Conservation (phyloP, 2,888 invertebrate genomes). For the Drosophila mimica region DNA sequence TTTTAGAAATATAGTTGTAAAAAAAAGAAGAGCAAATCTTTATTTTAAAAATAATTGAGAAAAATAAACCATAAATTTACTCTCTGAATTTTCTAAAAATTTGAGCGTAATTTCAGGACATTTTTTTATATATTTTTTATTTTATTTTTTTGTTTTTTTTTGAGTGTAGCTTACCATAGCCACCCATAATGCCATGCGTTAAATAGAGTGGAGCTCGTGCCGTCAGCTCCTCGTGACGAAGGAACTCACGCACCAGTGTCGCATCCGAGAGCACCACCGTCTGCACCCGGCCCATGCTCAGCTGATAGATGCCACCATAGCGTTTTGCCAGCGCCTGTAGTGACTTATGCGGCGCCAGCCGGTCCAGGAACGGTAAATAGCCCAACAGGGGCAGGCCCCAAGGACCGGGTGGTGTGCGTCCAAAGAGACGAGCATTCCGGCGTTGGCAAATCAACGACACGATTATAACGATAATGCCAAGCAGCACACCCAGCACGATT, state of each 20-base stretch:
- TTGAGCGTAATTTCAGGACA: background rate
- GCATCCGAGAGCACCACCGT: conserved; percentile 92
- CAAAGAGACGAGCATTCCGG: conserved; percentile 57
- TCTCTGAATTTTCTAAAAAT: background rate
- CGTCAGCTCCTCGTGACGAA: conserved; percentile 90
- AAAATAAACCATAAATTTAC: background rate
- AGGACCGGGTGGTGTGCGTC: conserved; percentile 89
- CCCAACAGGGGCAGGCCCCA: conserved; percentile 91
- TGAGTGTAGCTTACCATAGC: conserved; percentile 90
- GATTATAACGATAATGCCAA: conserved; percentile 29
- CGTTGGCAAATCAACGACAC: conserved; percentile 59
- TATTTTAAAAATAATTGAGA: background rate
- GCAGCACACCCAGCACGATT: conserved; percentile 31
- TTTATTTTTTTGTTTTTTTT: no score
- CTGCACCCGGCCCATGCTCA: conserved; percentile 90
- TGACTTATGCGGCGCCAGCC: conserved; percentile 89
- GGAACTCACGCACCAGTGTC: conserved; percentile 89
- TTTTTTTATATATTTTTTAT: background rate
- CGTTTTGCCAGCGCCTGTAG: conserved; percentile 88
- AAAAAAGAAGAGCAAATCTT: background rate
- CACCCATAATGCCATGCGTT: conserved; percentile 94
- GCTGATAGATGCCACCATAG: conserved; percentile 91
- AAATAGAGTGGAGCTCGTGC: conserved; percentile 92
- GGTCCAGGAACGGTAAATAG: conserved; percentile 90
- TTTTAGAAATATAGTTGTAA: background rate